These are phyloP conservation scores for Lamellibrachia satsuma DNA, from an alignment of 2,888 invertebrate genomes.

Conservation along the genomic window DNA sequence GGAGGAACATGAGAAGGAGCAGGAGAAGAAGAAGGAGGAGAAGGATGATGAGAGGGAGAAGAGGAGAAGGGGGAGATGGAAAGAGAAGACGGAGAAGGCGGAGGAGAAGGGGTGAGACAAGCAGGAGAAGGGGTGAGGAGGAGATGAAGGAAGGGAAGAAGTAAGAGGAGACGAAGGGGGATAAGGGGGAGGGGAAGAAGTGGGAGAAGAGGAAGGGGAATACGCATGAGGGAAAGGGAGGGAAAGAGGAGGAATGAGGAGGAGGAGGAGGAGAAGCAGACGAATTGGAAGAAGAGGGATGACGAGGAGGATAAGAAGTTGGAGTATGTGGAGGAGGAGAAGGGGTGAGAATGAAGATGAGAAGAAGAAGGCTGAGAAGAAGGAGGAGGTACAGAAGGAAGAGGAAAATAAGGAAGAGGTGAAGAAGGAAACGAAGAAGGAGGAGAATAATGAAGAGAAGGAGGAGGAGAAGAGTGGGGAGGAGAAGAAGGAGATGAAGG, in stretches of 20 bases:
- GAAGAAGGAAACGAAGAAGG: too few relatives aligned
- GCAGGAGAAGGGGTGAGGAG: not conserved
- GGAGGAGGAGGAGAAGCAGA: not conserved
- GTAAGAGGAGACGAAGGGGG: not conserved
- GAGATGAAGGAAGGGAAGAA: not conserved
- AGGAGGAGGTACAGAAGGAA: too few relatives aligned
- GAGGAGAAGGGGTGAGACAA: not conserved
- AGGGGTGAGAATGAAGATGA: not conserved
- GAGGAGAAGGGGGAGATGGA: too few relatives aligned
- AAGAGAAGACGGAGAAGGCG: too few relatives aligned
- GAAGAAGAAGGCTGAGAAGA: too few relatives aligned
- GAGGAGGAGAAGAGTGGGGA: too few relatives aligned
- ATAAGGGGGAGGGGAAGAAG: too few relatives aligned
- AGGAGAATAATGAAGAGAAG: too few relatives aligned
- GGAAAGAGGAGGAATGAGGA: not conserved
- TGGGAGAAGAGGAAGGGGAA: not conserved
- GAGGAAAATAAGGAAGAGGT: too few relatives aligned
- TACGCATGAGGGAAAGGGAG: conserved; percentile 21
- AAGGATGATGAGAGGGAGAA: not conserved
- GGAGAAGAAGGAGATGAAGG: too few relatives aligned
- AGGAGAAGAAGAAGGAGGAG: not conserved
- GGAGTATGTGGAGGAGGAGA: not conserved
- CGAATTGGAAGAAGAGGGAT: not conserved
- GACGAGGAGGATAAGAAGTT: not conserved
- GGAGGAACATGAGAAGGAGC: not conserved